These are phyloP conservation scores for Neolamprologus ventralis DNA, from an alignment of 2,113 vertebrate species.

Conservation along the genomic window DNA sequence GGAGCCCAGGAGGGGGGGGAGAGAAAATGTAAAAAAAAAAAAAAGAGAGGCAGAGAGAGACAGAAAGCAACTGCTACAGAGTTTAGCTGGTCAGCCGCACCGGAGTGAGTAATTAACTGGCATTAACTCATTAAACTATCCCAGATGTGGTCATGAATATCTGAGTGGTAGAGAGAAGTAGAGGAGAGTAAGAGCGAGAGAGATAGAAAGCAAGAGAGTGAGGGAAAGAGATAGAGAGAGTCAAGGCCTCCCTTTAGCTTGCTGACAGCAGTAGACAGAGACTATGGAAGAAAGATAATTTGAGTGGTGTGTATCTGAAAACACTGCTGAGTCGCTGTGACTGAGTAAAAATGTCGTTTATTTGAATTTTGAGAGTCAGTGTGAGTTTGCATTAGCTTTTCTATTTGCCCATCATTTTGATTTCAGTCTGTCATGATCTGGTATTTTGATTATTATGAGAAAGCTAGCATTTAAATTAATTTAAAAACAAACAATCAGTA, in stretches of 20 bases:
- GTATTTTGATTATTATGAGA: not conserved
- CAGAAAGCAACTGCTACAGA: not conserved
- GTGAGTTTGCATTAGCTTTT: not conserved
- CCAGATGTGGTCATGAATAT: slow-evolving; percentile 74
- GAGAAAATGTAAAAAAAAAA: not conserved
- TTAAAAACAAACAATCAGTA: not conserved
- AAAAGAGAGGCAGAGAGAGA: not conserved
- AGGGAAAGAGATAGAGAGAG: not conserved
- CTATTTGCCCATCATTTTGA: not conserved
- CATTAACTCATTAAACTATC: slow-evolving; percentile 77
- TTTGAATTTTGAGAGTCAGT: not conserved
- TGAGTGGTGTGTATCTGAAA: not conserved
- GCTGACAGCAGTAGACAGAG: slow-evolving; percentile 17
- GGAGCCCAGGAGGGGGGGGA: not conserved
- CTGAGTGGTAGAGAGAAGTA: slow-evolving; percentile 31
- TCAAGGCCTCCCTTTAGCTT: not conserved
- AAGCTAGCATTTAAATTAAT: not conserved
- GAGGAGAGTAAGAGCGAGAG: not conserved
- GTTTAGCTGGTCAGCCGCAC: slow-evolving; percentile 63
- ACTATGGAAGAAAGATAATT: not conserved
- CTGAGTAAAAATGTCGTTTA: not conserved
- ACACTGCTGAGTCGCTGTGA: not conserved
- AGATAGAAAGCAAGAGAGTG: not conserved
- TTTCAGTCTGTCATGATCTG: not conserved
- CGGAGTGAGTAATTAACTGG: slow-evolving; percentile 74